These are phyloP conservation scores for Lathamus discolor DNA, from an alignment of 2,113 vertebrate genomes.

Conservation along the genomic window DNA sequence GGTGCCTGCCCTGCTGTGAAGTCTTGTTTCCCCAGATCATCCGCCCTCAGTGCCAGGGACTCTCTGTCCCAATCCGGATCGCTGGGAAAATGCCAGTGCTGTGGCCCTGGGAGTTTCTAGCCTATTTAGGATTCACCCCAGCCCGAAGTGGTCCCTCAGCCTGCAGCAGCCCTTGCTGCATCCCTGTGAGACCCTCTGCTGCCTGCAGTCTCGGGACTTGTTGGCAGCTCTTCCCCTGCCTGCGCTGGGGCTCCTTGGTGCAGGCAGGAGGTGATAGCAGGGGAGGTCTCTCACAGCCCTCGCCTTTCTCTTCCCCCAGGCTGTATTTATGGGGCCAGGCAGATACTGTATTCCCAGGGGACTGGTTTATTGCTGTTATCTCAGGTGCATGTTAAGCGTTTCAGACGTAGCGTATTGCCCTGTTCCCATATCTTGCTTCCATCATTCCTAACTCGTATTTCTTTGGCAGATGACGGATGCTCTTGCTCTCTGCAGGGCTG, in stretches of 20 bases:
- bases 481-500: background rate
- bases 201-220: fast-evolving
- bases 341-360: fast-evolving
- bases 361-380: background rate
- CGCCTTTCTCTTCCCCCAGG: background rate
- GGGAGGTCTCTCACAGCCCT: background rate
- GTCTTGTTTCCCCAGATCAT: background rate
- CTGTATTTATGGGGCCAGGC: background rate
- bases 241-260: background rate
- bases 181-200: background rate
- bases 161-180: background rate
- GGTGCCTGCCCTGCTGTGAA: background rate
- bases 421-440: fast-evolving
- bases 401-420: fast-evolving
- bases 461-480: background rate
- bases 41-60: fast-evolving
- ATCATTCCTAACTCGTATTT: background rate
- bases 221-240: background rate
- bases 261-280: background rate
- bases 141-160: background rate
- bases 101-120: background rate
- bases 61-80: background rate
- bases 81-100: background rate
- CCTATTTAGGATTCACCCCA: fast-evolving
- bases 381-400: background rate